These are phyloP conservation scores for Pheosia gnoma DNA, from an alignment of 2,888 invertebrate species.

Conservation along the genomic window DNA sequence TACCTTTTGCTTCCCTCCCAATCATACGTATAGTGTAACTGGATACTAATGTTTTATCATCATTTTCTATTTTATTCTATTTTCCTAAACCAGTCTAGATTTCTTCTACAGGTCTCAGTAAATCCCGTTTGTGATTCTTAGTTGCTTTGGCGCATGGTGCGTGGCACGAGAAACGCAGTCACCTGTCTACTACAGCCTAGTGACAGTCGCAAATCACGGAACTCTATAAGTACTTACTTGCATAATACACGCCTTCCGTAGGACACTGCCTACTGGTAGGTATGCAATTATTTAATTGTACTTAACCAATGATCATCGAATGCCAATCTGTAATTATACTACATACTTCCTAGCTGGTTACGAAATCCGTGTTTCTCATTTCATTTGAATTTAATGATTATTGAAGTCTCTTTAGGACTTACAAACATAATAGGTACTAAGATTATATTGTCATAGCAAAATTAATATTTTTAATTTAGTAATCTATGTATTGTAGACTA, in stretches of 20 bases:
- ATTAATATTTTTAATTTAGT: no score
- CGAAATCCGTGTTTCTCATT: conserved; percentile 5
- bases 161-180: conserved; percentile 23
- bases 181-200: conserved; percentile 12
- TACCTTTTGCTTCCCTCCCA: background rate
- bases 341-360: conserved; percentile 15
- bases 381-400: background rate
- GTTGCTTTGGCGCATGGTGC: conserved; percentile 24
- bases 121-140: conserved; percentile 46
- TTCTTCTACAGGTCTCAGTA: conserved; percentile 43
- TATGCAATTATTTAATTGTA: background rate
- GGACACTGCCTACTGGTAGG: conserved; percentile 2
- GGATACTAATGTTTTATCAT: conserved; percentile 1
- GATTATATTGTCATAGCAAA: no score
- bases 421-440: no score
- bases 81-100: conserved; percentile 48
- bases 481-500: no score
- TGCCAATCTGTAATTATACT: conserved; percentile 12
- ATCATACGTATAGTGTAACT: background rate
- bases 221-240: conserved; percentile 15
- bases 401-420: no score
- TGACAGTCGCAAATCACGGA: conserved; percentile 18
- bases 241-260: conserved; percentile 26
- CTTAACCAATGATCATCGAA: background rate
- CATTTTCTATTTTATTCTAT: conserved; percentile 39